Conservation (phyloP, 2,888 invertebrate genomes). For the Elegia similella region DNA sequence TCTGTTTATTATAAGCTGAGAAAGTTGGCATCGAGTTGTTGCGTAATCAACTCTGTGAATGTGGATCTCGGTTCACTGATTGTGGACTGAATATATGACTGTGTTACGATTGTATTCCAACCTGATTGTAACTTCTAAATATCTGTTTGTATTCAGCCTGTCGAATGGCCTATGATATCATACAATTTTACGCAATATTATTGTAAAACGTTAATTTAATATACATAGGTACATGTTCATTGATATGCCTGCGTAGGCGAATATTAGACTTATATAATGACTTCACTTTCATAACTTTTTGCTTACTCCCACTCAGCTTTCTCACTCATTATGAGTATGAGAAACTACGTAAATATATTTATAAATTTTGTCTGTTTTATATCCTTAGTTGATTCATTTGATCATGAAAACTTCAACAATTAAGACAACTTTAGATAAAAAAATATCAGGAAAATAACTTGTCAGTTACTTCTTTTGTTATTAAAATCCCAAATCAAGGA, state of each 20-base stretch:
- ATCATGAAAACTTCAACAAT: too few relatives aligned
- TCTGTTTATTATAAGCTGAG: constrained; percentile 76
- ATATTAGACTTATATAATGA: background rate
- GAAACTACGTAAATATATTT: too few relatives aligned
- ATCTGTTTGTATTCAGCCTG: background rate
- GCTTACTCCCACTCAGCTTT: too few relatives aligned
- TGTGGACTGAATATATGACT: constrained; percentile 31
- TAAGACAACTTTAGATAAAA: too few relatives aligned
- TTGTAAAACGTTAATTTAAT: background rate
- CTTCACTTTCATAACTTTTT: background rate
- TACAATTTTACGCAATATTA: background rate
- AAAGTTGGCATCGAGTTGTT: constrained; percentile 66
- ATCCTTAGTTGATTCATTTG: too few relatives aligned
- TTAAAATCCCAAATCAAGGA: too few relatives aligned
- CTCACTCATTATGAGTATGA: too few relatives aligned
- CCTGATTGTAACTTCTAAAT: constrained; percentile 8
- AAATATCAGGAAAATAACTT: too few relatives aligned
- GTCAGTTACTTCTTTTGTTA: too few relatives aligned
- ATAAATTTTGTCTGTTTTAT: too few relatives aligned
- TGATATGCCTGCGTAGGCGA: too few relatives aligned
- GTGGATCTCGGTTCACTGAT: constrained; percentile 55
- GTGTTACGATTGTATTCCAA: constrained; percentile 10
- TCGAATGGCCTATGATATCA: background rate
- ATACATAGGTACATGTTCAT: background rate
- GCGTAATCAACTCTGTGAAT: constrained; percentile 65